Evolutionary conservation across 2,888 invertebrate genomes (phyloP), one percentile per base, ranked within the genome.

Genomic region (Danaus chrysippus): DNA sequence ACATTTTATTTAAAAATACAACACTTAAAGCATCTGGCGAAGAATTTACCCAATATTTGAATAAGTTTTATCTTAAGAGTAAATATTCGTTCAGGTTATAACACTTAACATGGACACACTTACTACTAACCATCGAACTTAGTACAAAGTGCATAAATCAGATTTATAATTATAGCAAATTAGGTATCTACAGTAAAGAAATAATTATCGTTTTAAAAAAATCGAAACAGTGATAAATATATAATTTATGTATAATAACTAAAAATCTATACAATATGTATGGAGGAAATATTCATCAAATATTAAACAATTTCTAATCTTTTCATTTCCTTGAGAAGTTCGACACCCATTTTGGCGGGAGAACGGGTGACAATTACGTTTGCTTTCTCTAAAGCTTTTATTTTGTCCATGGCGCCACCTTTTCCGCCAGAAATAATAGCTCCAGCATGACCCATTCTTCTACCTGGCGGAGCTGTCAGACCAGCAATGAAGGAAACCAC

Each of bases 401-500:
- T 99, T 92, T 99, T 99, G 81, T 98, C 99, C 89, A 96, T 95
- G 63, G 99, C 99, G 60, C 98, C 98, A 68, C 99, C 99, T 85
- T 99, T 99, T 57, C 99, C 99, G 13, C 99, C 99, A 0, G 99
- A 97, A 81, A 99, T 99, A 77, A 99, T 99, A 70, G 99, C 99
- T 71, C 99, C 99, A 65, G 99, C 99, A 84, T 99, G 99, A 53
- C 99, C 99, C 99, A 99, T 99, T 81, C 99, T 93, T 76, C 99
- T 93, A 60, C 99, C 99, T 54, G 99, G 98, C 15, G 99, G 99
- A 12, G 99, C 99, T 11, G 99, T 99, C 66, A 99, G 86, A 63
- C 99, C 99, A 74, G 99, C 99, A 86, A 99, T 99, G 88, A 99
- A 99, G 9, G 99, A 97, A 2, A 99, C 99, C 44, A 99, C 99